phyloP scores from a whole-genome alignment of 2,888 invertebrate genomes.

The Agrilus biguttatus region DNA sequence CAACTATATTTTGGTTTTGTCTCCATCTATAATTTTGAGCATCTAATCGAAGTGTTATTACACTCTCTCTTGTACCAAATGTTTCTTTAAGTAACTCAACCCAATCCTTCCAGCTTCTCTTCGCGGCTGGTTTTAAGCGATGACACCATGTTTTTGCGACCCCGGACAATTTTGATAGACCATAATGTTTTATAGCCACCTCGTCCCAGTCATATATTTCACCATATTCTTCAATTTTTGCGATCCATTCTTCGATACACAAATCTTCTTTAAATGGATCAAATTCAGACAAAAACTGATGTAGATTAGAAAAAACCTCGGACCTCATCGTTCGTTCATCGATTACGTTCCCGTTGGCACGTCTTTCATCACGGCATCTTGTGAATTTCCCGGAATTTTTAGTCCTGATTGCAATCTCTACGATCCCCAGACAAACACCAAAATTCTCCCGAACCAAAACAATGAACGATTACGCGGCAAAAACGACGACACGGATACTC shows the following conservation, averaged over 20 bases:
- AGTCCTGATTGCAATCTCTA: no score
- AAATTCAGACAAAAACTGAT: conserved; percentile 2
- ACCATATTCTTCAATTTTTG: conserved; percentile 6
- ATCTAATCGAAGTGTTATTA: conserved; percentile 3
- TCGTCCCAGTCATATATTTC: conserved; percentile 12
- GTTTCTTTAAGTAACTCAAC: not conserved
- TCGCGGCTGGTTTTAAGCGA: not conserved
- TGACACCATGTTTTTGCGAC: conserved; percentile 12
- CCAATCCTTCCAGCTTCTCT: conserved; percentile 6
- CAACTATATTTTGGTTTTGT: conserved; percentile 9
- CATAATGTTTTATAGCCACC: conserved; percentile 8
- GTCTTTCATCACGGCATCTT: no score
- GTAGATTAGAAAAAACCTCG: not conserved
- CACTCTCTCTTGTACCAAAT: not conserved
- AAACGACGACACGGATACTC: no score
- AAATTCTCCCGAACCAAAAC: no score
- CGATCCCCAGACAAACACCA: no score
- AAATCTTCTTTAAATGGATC: conserved; percentile 5
- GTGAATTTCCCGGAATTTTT: no score
- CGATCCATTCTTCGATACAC: conserved; percentile 7
- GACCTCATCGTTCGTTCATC: no score
- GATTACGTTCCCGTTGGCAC: no score
- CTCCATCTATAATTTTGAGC: conserved; percentile 11
- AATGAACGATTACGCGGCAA: no score
- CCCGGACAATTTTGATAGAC: conserved; percentile 9